phyloP scores from a whole-genome alignment of 2,797 vertebrate species.

The Liparis tanakae region DNA sequence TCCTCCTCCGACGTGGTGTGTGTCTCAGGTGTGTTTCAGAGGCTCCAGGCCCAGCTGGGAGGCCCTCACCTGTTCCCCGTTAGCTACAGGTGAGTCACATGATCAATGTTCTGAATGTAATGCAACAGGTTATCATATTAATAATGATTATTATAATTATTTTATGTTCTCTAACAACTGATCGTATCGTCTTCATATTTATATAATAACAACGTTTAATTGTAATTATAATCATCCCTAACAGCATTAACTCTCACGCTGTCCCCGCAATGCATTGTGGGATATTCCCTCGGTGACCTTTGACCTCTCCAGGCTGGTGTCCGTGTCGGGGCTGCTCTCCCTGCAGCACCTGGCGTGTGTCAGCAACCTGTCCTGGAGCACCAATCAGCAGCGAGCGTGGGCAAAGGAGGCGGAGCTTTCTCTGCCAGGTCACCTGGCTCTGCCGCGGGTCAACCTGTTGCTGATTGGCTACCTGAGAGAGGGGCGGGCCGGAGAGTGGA shows the following conservation, averaged over 20 bases:
- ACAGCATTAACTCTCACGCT: no score
- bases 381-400: conserved; percentile 84
- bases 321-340: conserved; percentile 82
- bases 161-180: no score
- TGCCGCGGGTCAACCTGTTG: conserved; percentile 85
- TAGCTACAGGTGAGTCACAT: conserved; percentile 61
- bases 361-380: conserved; percentile 89
- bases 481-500: conserved; percentile 78
- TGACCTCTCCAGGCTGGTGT: conserved; percentile 79
- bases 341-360: conserved; percentile 86
- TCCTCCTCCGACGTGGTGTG: no score
- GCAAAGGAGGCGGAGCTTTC: conserved; percentile 70
- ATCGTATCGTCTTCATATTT: no score
- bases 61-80: conserved; percentile 54
- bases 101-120: no score
- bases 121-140: no score
- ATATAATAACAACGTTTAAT: no score
- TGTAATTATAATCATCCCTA: no score
- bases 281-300: background rate
- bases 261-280: no score
- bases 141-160: no score
- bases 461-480: conserved; percentile 86
- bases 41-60: conserved; percentile 60
- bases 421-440: conserved; percentile 49
- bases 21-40: conserved; percentile 42